Evolutionary conservation across 2,797 vertebrate genomes (phyloP).

Genomic region (Luscinia luscinia): DNA sequence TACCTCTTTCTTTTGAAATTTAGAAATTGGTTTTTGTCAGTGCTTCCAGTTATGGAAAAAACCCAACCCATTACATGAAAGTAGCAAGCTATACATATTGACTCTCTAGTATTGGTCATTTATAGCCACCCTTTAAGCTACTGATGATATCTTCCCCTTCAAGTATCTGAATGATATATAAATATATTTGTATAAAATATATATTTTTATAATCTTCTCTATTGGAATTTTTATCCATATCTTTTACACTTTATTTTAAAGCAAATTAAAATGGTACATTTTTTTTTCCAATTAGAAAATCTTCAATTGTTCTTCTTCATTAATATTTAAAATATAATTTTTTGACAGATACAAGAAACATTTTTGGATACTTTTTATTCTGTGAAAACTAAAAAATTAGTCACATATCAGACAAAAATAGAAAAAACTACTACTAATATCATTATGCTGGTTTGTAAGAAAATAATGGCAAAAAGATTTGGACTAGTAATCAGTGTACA

Average conservation of each 20-base stretch:
- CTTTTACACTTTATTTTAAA: slow-evolving; percentile 4
- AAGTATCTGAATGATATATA: neutral
- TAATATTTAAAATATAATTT: neutral
- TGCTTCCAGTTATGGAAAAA: neutral
- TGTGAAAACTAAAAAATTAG: neutral
- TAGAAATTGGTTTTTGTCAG: neutral
- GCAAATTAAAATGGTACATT: neutral
- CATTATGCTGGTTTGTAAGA: neutral
- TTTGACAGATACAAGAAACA: neutral
- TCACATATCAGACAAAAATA: neutral
- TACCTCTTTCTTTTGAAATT: neutral
- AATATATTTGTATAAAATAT: neutral
- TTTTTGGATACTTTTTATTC: neutral
- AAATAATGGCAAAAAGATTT: neutral
- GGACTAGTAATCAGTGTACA: neutral
- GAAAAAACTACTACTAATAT: neutral
- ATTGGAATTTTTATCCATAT: neutral
- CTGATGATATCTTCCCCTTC: neutral
- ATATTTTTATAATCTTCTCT: neutral
- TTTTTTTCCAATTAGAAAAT: neutral
- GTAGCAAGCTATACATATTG: neutral
- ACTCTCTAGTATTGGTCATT: neutral
- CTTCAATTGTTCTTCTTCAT: neutral
- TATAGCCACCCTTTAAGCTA: neutral
- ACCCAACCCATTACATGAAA: neutral